Percentiles rank a stretch among this genome's conserved stretches.
Evolutionary conservation across 2,797 vertebrate species (phyloP).

Genomic region (Iguana delicatissima): DNA sequence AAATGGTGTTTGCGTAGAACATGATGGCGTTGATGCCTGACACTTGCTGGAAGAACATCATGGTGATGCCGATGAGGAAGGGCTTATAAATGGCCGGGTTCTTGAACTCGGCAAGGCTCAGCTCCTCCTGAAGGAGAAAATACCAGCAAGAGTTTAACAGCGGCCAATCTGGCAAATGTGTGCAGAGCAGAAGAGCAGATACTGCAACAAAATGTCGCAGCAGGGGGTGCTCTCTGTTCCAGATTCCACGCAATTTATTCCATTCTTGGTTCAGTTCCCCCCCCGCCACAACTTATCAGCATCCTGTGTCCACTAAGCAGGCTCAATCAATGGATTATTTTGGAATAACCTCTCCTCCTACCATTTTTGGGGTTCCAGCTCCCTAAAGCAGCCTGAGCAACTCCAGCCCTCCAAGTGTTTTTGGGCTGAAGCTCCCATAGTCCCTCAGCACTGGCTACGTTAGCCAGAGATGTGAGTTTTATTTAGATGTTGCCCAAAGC

Average conservation of each 20-base stretch:
- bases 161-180: neutral
- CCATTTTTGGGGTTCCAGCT: too few relatives aligned
- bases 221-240: neutral
- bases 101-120: conserved; percentile 83
- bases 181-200: neutral
- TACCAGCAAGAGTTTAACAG: neutral
- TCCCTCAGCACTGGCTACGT: too few relatives aligned
- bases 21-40: conserved; percentile 94
- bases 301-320: neutral
- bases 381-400: too few relatives aligned
- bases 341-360: neutral
- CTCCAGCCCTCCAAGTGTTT: too few relatives aligned
- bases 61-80: conserved; percentile 83
- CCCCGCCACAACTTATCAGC: too few relatives aligned
- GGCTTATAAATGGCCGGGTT: conserved; percentile 89
- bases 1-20: conserved; percentile 94
- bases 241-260: neutral
- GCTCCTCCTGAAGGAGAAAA: conserved; percentile 74
- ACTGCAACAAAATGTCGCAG: too few relatives aligned
- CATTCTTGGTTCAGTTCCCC: neutral
- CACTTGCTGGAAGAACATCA: conserved; percentile 94
- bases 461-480: too few relatives aligned
- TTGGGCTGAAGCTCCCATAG: too few relatives aligned
- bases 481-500: too few relatives aligned
- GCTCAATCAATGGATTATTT: neutral